Evolutionary conservation across 2,113 vertebrate species (phyloP).

Genomic region (Daphoenositta chrysoptera): DNA sequence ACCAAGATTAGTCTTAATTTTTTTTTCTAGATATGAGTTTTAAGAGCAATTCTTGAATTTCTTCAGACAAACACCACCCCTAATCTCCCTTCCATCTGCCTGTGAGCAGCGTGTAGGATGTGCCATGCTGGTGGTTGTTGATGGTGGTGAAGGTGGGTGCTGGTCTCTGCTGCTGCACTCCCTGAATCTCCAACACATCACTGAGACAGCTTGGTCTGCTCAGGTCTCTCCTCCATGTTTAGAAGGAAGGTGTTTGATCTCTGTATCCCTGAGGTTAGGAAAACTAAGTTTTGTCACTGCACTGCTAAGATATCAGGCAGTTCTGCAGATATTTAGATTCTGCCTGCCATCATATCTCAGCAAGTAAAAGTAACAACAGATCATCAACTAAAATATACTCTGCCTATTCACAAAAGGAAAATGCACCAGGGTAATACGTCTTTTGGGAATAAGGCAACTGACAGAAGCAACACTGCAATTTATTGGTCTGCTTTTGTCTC

Average conservation of each 20-base stretch:
- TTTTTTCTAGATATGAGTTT: not conserved
- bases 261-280: not conserved
- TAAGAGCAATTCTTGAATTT: not conserved
- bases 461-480: not conserved
- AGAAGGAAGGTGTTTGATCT: not conserved
- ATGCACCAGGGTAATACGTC: not conserved
- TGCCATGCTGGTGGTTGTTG: not conserved
- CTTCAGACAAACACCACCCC: not conserved
- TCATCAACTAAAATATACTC: not conserved
- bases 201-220: not conserved
- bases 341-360: not conserved
- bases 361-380: not conserved
- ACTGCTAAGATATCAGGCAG: not conserved
- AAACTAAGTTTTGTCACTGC: not conserved
- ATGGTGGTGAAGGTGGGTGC: not conserved
- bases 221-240: not conserved
- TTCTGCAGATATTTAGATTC: not conserved
- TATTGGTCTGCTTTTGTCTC: not conserved
- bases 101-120: not conserved
- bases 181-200: not conserved
- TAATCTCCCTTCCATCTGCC: not conserved
- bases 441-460: not conserved
- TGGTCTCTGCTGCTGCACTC: not conserved
- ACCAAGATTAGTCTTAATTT: not conserved
- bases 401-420: not conserved